Percentiles rank a stretch among this genome's conserved stretches.
These are phyloP conservation scores for Calephelis nemesis DNA, from an alignment of 1,140 invertebrate genomes.

Conservation along the genomic window DNA sequence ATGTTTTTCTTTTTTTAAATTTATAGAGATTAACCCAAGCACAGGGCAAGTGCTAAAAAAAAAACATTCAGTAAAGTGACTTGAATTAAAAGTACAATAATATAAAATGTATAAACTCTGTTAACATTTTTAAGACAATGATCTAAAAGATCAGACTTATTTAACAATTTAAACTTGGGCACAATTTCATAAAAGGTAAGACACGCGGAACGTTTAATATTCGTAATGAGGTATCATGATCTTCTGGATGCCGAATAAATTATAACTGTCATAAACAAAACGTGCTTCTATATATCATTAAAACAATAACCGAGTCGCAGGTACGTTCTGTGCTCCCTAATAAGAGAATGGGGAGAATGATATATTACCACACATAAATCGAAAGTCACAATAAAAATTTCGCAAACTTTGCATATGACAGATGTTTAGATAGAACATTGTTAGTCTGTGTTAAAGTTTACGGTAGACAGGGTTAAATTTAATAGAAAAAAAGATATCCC, in stretches of 20 bases:
- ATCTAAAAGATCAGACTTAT: not conserved
- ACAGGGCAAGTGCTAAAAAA: too few relatives aligned
- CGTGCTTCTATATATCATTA: conserved; percentile 44
- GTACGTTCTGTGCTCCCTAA: not conserved
- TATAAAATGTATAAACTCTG: not conserved
- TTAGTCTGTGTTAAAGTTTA: too few relatives aligned
- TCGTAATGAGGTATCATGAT: conserved; percentile 15
- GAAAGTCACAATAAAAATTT: not conserved
- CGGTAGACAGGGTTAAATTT: too few relatives aligned
- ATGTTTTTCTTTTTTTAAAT: too few relatives aligned
- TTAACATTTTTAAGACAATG: not conserved
- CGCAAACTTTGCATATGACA: not conserved
- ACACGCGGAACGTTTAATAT: not conserved
- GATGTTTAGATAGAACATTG: too few relatives aligned
- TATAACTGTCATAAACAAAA: conserved; percentile 41
- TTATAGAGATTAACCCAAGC: too few relatives aligned
- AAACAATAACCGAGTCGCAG: conserved; percentile 38
- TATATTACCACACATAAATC: conserved; percentile 1
- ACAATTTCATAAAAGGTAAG: conserved; percentile 1
- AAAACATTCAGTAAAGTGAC: too few relatives aligned
- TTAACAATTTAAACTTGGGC: conserved; percentile 2
- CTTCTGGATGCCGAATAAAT: conserved; percentile 36
- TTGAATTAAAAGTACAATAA: too few relatives aligned
- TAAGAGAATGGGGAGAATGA: conserved; percentile 14
- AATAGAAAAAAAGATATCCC: too few relatives aligned